Conservation (phyloP, 2,797 vertebrate species). For the Mus minutoides region DNA sequence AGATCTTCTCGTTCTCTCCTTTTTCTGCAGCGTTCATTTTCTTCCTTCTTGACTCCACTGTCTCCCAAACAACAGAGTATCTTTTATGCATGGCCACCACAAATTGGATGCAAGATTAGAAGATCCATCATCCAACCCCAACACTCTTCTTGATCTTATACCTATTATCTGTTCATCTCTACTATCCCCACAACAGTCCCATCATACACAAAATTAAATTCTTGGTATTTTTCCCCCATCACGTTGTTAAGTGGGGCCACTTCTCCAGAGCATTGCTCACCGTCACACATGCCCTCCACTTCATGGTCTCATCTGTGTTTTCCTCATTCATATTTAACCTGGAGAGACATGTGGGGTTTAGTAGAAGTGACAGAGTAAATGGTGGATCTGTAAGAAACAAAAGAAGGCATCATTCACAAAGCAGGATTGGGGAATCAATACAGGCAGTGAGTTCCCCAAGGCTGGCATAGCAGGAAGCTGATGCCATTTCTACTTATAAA, state of each 20-base stretch:
- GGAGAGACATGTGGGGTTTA: conserved; percentile 65
- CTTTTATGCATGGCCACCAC: background rate
- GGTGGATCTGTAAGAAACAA: conserved; percentile 41
- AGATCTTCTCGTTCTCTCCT: background rate
- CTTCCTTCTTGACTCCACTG: conserved; percentile 3
- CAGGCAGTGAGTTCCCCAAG: background rate
- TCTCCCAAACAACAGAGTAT: background rate
- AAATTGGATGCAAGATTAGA: conserved; percentile 27
- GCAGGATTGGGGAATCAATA: background rate
- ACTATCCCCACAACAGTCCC: background rate
- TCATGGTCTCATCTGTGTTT: conserved; percentile 50
- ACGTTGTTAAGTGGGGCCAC: conserved; percentile 20
- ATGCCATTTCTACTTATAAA: background rate
- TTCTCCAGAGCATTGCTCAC: conserved; percentile 36
- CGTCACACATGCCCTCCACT: conserved; percentile 59
- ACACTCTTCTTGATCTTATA: background rate
- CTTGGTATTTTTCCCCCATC: background rate
- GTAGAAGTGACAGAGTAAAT: conserved; percentile 74
- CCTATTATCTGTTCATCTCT: background rate
- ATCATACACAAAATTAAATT: background rate
- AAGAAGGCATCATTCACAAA: background rate
- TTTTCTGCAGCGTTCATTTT: conserved; percentile 18
- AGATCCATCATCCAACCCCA: background rate
- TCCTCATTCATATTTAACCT: conserved; percentile 70
- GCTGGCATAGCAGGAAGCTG: background rate